Conservation (phyloP, 1,140 invertebrate species). For the Ips typographus region DNA sequence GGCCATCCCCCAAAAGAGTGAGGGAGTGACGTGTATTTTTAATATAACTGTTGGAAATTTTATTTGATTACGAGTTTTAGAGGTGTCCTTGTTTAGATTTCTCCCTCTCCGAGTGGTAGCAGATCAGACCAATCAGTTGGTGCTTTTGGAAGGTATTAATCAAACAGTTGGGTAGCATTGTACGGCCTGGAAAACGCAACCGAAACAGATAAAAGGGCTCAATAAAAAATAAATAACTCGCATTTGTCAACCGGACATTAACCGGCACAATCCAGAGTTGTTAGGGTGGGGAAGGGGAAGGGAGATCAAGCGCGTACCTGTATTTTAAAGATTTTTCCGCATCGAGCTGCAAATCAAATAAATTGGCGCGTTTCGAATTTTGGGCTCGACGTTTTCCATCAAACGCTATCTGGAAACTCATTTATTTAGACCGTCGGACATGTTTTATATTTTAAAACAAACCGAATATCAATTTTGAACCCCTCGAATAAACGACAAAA, state of each 20-base stretch:
- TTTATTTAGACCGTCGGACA: constrained; percentile 22
- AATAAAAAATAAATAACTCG: constrained; percentile 21
- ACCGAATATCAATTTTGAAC: constrained; percentile 20
- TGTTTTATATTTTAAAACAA: constrained; percentile 31
- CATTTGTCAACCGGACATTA: constrained; percentile 30
- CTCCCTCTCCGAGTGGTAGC: no score
- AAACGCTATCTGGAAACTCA: constrained; percentile 31
- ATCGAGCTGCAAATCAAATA: constrained; percentile 31
- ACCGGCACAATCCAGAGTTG: constrained; percentile 15
- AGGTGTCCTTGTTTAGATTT: no score
- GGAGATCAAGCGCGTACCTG: constrained; percentile 10
- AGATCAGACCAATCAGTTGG: not conserved
- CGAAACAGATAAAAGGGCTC: constrained; percentile 15
- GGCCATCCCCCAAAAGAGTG: constrained; percentile 1
- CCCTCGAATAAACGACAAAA: no score
- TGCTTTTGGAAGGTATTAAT: not conserved
- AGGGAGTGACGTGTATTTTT: constrained; percentile 7
- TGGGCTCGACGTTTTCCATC: constrained; percentile 32
- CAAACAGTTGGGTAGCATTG: constrained; percentile 3
- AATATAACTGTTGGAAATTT: constrained; percentile 5
- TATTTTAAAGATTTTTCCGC: constrained; percentile 33
- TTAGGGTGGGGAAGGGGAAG: no score
- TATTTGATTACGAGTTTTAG: no score
- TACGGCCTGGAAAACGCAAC: constrained; percentile 5
- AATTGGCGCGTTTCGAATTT: constrained; percentile 33